Conservation (phyloP, 2,888 invertebrate genomes). For the Microplitis manilae region DNA sequence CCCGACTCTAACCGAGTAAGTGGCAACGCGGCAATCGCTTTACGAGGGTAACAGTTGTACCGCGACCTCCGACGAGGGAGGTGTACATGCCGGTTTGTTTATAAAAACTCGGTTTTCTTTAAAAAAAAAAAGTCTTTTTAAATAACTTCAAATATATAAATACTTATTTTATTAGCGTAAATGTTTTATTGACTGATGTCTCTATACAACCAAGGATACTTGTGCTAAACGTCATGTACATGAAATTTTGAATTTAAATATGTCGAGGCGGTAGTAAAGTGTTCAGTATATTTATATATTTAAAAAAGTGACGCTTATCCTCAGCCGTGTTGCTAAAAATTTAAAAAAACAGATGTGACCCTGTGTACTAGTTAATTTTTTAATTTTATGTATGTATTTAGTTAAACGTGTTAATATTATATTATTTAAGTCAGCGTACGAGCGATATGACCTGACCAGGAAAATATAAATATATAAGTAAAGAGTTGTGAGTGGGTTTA, state of each 20-base stretch:
- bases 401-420: constrained; percentile 17
- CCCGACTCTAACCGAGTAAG: constrained; percentile 54
- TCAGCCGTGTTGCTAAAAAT: not conserved
- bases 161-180: too few species aligned
- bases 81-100: constrained; percentile 49
- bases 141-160: not conserved
- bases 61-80: constrained; percentile 66
- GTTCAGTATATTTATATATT: not conserved
- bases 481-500: not conserved
- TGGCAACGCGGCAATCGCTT: constrained; percentile 64
- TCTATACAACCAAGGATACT: too few species aligned
- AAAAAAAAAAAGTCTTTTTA: not conserved
- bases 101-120: not conserved
- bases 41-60: constrained; percentile 66
- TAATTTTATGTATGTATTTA: constrained; percentile 31
- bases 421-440: not conserved
- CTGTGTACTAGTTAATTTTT: constrained; percentile 19
- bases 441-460: not conserved
- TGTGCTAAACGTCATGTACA: too few species aligned
- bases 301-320: not conserved
- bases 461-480: not conserved
- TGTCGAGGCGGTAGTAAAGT: constrained; percentile 30
- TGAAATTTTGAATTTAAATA: not conserved
- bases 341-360: constrained; percentile 43
- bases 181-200: too few species aligned